Conservation (phyloP, 2,888 invertebrate species). For the Prosopocoilus inquinatus region DNA sequence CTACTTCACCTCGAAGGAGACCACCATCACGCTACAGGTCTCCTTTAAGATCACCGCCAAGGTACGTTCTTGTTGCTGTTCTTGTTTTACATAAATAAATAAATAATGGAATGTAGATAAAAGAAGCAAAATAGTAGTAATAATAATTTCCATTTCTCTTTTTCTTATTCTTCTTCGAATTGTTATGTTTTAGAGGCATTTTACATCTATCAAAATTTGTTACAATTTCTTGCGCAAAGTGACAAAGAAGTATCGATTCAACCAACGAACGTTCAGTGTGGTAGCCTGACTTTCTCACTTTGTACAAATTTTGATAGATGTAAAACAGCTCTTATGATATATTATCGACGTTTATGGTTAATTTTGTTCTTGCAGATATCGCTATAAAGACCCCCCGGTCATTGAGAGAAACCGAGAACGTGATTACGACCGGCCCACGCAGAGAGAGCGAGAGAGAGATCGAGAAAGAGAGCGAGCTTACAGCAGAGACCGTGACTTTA, state of each 20-base stretch:
- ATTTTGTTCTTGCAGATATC: constrained; percentile 28
- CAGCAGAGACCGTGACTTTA: constrained; percentile 32
- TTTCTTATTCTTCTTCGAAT: no score
- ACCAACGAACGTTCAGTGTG: no score
- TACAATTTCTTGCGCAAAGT: no score
- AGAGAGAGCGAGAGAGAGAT: background rate
- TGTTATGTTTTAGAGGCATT: no score
- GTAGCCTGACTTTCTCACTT: no score
- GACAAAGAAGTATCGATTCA: no score
- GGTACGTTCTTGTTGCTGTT: constrained; percentile 35
- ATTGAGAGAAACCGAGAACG: constrained; percentile 37
- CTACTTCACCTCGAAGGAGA: constrained; percentile 37
- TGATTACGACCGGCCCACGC: constrained; percentile 11
- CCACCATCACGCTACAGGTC: constrained; percentile 54
- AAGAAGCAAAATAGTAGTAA: constrained; percentile 3
- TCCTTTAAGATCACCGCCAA: constrained; percentile 51
- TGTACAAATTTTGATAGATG: no score
- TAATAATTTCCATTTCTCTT: background rate
- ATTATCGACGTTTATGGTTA: no score
- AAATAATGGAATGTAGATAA: background rate
- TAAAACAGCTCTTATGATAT: no score
- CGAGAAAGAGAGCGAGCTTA: constrained; percentile 35
- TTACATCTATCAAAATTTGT: no score
- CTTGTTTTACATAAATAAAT: no score
- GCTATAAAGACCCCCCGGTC: constrained; percentile 36